phyloP scores from a whole-genome alignment of 2,113 vertebrate genomes.

The Panthera leo region DNA sequence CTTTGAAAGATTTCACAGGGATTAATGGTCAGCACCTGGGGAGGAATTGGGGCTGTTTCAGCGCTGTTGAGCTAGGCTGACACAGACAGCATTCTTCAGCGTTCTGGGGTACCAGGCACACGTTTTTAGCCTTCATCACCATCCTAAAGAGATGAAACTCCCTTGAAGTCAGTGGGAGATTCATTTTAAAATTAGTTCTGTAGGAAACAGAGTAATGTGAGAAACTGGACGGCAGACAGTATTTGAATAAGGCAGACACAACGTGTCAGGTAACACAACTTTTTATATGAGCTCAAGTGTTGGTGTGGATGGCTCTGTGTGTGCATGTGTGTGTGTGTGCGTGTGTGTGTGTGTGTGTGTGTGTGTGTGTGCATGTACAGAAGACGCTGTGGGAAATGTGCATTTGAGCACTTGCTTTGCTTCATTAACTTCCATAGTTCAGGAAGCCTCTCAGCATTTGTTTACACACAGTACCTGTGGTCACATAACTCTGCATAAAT shows the following conservation, averaged over 20 bases:
- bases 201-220: conserved; percentile 58
- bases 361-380: background rate
- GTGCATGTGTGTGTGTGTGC: background rate
- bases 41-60: background rate
- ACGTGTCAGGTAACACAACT: background rate
- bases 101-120: background rate
- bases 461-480: background rate
- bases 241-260: conserved; percentile 54
- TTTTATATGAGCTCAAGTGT: conserved; percentile 55
- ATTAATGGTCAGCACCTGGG: background rate
- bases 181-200: conserved; percentile 61
- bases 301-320: background rate
- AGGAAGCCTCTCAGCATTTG: background rate
- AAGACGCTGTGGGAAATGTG: background rate
- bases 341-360: background rate
- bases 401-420: background rate
- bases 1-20: conserved; percentile 47
- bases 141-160: conserved; percentile 54
- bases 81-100: conserved; percentile 12
- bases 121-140: conserved; percentile 31
- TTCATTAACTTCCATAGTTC: background rate
- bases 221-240: background rate
- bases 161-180: conserved; percentile 45
- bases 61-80: background rate
- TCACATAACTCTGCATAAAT: background rate